These are phyloP conservation scores for Andrena minutula DNA, from an alignment of 2,888 invertebrate species.

Conservation along the genomic window DNA sequence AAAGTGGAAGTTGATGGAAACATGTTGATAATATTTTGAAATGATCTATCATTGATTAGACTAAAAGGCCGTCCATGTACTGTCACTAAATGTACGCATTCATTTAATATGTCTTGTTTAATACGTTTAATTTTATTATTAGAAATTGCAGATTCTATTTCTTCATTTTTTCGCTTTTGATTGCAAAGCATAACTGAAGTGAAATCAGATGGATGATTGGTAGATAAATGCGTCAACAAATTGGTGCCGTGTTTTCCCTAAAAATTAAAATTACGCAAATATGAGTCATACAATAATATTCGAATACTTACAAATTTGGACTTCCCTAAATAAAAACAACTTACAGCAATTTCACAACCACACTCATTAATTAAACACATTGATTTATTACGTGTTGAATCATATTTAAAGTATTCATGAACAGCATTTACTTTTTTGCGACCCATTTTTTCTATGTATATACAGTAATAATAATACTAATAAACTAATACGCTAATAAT, in stretches of 20 bases:
- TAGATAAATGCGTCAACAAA: slow-evolving; percentile 8
- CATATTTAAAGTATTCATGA: too few relatives aligned
- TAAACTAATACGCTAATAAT: too few relatives aligned
- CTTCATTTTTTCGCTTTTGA: neutral
- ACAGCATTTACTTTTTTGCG: too few relatives aligned
- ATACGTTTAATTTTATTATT: neutral
- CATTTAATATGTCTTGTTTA: neutral
- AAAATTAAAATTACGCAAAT: too few relatives aligned
- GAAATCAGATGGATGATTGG: slow-evolving; percentile 4
- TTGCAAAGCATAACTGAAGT: neutral
- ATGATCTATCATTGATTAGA: neutral
- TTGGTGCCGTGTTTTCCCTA: slow-evolving; percentile 5
- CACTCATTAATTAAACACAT: too few relatives aligned
- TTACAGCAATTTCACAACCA: too few relatives aligned
- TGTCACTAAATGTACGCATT: neutral
- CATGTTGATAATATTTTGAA: neutral
- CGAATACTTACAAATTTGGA: too few relatives aligned
- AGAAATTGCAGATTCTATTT: neutral
- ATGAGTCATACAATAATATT: slow-evolving; percentile 3
- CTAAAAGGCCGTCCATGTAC: neutral
- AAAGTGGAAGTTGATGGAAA: neutral
- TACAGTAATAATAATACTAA: too few relatives aligned
- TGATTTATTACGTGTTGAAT: too few relatives aligned
- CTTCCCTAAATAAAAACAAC: too few relatives aligned
- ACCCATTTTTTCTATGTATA: too few relatives aligned